Evolutionary conservation across 2,797 vertebrate species (phyloP).

Genomic region (Chrosomus eos): DNA sequence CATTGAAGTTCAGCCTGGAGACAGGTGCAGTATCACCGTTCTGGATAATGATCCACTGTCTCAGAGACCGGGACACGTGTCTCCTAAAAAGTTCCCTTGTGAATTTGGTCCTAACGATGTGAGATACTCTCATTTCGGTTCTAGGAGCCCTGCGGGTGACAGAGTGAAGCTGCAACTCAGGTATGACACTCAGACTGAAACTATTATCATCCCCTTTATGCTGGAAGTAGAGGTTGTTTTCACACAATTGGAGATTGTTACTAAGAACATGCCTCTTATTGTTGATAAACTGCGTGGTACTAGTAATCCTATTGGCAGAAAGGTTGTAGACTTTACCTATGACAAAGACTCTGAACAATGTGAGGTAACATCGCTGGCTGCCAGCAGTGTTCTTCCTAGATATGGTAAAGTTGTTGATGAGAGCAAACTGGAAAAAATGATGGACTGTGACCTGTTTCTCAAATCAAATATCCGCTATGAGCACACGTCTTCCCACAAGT

Average conservation of each 20-base stretch:
- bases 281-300: slow-evolving; percentile 84
- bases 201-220: slow-evolving; percentile 90
- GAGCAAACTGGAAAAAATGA: slow-evolving; percentile 74
- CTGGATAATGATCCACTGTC: slow-evolving; percentile 90
- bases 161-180: slow-evolving; percentile 90
- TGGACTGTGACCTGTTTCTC: slow-evolving; percentile 90
- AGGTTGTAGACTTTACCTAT: slow-evolving; percentile 87
- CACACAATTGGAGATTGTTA: slow-evolving; percentile 91
- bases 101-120: slow-evolving; percentile 91
- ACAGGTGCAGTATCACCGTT: slow-evolving; percentile 88
- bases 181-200: slow-evolving; percentile 88
- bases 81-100: slow-evolving; percentile 90
- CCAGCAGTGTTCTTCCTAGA: slow-evolving; percentile 80
- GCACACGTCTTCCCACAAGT: slow-evolving; percentile 83
- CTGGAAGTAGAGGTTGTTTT: slow-evolving; percentile 93
- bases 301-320: slow-evolving; percentile 85
- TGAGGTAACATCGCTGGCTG: slow-evolving; percentile 79
- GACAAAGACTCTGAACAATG: slow-evolving; percentile 83
- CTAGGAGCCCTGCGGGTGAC: slow-evolving; percentile 87
- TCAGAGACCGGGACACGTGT: slow-evolving; percentile 88
- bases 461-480: slow-evolving; percentile 84
- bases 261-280: slow-evolving; percentile 89
- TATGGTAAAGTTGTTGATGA: slow-evolving; percentile 86
- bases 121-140: slow-evolving; percentile 90
- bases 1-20: slow-evolving; percentile 90